Conservation (phyloP, 2,888 invertebrate genomes). For the Magallana nippona region DNA sequence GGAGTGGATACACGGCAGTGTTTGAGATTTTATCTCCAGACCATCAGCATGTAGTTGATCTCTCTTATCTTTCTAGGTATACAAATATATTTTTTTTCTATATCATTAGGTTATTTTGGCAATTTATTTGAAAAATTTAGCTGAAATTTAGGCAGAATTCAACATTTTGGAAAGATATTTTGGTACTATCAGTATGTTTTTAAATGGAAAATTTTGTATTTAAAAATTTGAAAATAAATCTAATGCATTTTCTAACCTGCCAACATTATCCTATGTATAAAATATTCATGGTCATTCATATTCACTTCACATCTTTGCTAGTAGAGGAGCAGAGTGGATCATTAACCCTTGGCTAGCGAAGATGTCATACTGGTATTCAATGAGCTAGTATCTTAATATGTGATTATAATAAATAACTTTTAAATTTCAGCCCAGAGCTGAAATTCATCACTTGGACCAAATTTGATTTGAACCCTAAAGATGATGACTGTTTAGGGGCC, state of each 20-base stretch:
- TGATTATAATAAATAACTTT: neutral
- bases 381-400: neutral
- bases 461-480: conserved; percentile 69
- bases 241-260: too few species aligned
- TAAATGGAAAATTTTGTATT: too few species aligned
- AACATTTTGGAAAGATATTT: too few species aligned
- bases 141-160: too few species aligned
- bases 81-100: neutral
- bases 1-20: conserved; percentile 77
- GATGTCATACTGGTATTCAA: neutral
- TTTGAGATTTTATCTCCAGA: conserved; percentile 80
- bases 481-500: conserved; percentile 64
- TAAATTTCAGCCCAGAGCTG: conserved; percentile 69
- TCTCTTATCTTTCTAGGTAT: conserved; percentile 76
- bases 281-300: too few species aligned
- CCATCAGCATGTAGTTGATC: conserved; percentile 80
- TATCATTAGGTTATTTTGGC: neutral
- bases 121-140: neutral
- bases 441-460: conserved; percentile 77
- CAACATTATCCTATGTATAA: too few species aligned
- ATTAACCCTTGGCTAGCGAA: too few species aligned
- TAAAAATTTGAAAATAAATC: too few species aligned
- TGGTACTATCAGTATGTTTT: too few species aligned
- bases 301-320: too few species aligned
- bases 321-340: too few species aligned